phyloP scores from a whole-genome alignment of 2,797 vertebrate genomes.

The Sandelia bainsii region DNA sequence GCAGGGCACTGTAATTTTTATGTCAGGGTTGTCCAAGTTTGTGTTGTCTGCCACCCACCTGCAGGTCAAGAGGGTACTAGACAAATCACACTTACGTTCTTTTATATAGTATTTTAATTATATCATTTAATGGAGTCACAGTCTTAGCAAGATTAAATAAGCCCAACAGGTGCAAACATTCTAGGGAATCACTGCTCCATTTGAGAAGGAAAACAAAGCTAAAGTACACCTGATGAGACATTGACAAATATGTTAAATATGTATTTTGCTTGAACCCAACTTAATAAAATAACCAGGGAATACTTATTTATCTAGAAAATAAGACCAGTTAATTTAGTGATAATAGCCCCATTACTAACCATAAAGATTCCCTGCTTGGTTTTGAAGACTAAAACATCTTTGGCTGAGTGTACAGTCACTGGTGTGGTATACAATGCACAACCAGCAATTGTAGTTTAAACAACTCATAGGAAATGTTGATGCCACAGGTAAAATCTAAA shows the following conservation, averaged over 20 bases:
- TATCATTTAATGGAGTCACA: neutral
- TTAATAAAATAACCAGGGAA: no score
- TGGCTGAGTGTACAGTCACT: neutral
- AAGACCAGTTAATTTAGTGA: neutral
- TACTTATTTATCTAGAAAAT: neutral
- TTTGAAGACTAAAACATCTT: neutral
- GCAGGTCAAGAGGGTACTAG: slow-evolving; percentile 7
- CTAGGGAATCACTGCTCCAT: neutral
- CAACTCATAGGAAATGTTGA: neutral
- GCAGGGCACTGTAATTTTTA: slow-evolving; percentile 39
- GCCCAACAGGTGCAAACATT: neutral
- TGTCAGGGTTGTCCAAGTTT: slow-evolving; percentile 35
- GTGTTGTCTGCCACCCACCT: slow-evolving; percentile 10
- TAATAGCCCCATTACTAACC: neutral
- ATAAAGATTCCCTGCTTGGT: neutral
- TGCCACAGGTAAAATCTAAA: neutral
- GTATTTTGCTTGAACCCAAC: no score
- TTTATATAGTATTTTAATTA: neutral
- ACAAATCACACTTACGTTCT: slow-evolving; percentile 8
- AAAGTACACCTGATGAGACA: no score
- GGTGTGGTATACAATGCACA: neutral
- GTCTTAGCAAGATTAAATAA: neutral
- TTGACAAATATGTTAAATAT: neutral
- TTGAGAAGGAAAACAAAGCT: neutral
- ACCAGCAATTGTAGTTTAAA: neutral